Conservation (phyloP, 37 sponge, comb jelly and placozoan genomes). For the Theonella swinhoei region DNA sequence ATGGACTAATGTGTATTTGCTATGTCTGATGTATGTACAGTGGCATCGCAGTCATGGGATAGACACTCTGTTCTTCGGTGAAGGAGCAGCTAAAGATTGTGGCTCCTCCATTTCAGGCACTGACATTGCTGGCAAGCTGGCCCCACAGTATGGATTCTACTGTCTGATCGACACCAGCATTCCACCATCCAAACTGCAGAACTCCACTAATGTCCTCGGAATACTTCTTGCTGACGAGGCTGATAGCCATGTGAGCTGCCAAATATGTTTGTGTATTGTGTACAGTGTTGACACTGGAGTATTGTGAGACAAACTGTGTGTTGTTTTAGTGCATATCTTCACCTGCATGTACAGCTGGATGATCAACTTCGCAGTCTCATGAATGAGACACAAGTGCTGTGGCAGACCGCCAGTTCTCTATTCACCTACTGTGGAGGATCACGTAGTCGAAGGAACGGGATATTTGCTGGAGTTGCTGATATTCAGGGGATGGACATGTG, state of each 20-base stretch:
- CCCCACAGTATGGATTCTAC: constrained; percentile 55
- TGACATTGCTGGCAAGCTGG: constrained; percentile 40
- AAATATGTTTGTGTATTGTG: neutral
- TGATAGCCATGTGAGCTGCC: constrained; percentile 43
- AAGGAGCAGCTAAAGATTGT: constrained; percentile 33
- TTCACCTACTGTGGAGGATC: constrained; percentile 67
- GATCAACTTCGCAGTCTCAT: constrained; percentile 42
- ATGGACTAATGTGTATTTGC: neutral
- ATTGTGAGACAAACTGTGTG: no score
- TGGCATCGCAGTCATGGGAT: constrained; percentile 52
- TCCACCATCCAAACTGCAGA: constrained; percentile 13
- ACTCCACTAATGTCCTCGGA: constrained; percentile 39
- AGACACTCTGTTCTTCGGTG: constrained; percentile 60
- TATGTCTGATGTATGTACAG: constrained; percentile 6
- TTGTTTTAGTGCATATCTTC: no score
- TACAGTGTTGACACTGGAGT: no score
- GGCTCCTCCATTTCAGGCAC: constrained; percentile 12
- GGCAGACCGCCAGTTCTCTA: constrained; percentile 13
- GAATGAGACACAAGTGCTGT: constrained; percentile 21
- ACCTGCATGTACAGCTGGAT: constrained; percentile 32
- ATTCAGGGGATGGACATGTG: constrained; percentile 83
- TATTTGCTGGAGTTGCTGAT: constrained; percentile 69
- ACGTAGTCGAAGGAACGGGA: constrained; percentile 49
- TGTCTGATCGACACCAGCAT: constrained; percentile 24
- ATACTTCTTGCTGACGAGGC: constrained; percentile 53